These are phyloP conservation scores for Stenichneumon culpator DNA, from an alignment of 2,888 invertebrate genomes.

Conservation along the genomic window DNA sequence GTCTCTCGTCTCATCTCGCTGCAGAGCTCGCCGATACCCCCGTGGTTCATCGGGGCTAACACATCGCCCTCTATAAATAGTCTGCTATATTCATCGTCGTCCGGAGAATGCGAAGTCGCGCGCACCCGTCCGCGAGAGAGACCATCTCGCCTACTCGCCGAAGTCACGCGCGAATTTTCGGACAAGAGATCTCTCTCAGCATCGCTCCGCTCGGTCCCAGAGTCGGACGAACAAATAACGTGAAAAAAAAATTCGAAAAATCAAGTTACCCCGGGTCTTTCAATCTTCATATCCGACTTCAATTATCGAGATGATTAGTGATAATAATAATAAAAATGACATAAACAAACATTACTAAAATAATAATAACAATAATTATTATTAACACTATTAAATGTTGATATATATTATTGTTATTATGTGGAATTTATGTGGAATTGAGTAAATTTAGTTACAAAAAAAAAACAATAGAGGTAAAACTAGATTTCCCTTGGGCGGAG, in stretches of 20 bases:
- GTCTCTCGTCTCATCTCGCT: slow-evolving; percentile 6
- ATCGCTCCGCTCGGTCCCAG: not conserved
- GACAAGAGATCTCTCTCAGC: not conserved
- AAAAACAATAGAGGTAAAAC: not conserved
- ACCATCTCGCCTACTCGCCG: slow-evolving; percentile 39
- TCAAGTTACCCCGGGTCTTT: not conserved
- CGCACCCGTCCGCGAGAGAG: slow-evolving; percentile 1
- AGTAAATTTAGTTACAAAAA: not conserved
- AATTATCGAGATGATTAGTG: too few species aligned
- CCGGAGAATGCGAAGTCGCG: slow-evolving; percentile 65
- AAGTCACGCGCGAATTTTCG: slow-evolving; percentile 47
- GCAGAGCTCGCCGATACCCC: not conserved
- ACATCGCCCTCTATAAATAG: slow-evolving; percentile 67
- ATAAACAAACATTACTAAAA: too few species aligned
- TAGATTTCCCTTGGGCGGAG: slow-evolving; percentile 1
- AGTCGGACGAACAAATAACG: not conserved
- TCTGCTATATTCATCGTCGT: slow-evolving; percentile 68
- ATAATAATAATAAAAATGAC: too few species aligned
- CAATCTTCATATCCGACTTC: too few species aligned
- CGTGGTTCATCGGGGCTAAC: slow-evolving; percentile 28
- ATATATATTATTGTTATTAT: not conserved
- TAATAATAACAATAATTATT: too few species aligned
- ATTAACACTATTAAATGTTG: too few species aligned
- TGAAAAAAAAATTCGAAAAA: not conserved
- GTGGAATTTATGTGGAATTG: not conserved